Evolutionary conservation across 2,797 vertebrate species (phyloP).

Genomic region (Graptemys geographica): DNA sequence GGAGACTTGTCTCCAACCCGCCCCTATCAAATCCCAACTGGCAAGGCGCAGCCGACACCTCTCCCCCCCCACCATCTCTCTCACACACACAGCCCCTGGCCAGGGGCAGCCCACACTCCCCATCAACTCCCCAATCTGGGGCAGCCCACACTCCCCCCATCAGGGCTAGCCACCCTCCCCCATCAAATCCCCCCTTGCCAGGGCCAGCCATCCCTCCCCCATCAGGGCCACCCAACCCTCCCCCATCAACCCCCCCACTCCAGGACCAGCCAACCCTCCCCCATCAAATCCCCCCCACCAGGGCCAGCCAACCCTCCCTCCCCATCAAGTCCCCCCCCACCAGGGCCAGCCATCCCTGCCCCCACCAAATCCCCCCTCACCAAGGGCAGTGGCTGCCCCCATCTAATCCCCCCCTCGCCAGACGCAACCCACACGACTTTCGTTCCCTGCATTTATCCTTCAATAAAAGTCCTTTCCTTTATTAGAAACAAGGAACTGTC

Average conservation of each 20-base stretch:
- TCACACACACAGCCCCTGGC: background rate
- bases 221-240: background rate
- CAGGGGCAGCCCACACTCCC: conserved; percentile 30
- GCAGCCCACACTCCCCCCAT: background rate
- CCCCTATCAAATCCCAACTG: conserved; percentile 69
- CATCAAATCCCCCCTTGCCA: background rate
- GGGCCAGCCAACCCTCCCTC: background rate
- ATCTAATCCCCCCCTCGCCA: background rate
- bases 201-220: background rate
- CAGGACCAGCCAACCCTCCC: background rate
- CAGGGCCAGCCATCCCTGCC: background rate
- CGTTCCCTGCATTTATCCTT: conserved; percentile 61
- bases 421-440: conserved; percentile 43
- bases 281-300: background rate
- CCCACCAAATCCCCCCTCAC: background rate
- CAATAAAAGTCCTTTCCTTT: conserved; percentile 71
- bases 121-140: background rate
- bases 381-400: background rate
- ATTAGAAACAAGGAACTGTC: conserved; percentile 67
- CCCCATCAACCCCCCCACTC: background rate
- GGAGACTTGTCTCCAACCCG: conserved; percentile 74
- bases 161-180: background rate
- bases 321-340: background rate
- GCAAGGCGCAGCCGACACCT: conserved; percentile 64
- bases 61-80: conserved; percentile 31